Percentiles rank a stretch among this genome's conserved stretches.
Conservation (phyloP, 2,797 vertebrate genomes). For the Anisognathus igniventris region DNA sequence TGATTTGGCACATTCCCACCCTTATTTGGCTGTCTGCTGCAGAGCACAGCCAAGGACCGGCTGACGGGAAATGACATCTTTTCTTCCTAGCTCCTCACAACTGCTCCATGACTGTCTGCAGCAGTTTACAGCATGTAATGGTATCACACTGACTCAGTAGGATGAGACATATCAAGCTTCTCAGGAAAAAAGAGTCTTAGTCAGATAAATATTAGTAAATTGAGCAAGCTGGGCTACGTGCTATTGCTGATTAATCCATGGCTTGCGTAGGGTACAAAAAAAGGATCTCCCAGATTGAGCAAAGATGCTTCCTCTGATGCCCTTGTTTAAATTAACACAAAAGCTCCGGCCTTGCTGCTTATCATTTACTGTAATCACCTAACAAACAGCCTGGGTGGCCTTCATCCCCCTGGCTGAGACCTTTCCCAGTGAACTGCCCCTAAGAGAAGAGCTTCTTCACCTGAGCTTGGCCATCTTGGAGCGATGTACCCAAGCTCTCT, state of each 20-base stretch:
- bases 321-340: conserved; percentile 22
- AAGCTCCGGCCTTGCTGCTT: background rate
- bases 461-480: background rate
- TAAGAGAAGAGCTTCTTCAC: background rate
- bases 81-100: background rate
- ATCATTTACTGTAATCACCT: background rate
- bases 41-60: background rate
- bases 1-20: background rate
- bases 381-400: background rate
- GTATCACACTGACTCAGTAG: conserved; percentile 36
- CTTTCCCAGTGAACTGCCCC: background rate
- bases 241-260: conserved; percentile 46
- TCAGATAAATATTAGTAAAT: conserved; percentile 68
- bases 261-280: background rate
- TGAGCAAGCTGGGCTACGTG: background rate
- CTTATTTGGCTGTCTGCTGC: background rate
- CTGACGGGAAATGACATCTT: conserved; percentile 29
- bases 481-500: background rate
- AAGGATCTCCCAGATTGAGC: background rate
- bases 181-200: conserved; percentile 29
- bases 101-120: background rate
- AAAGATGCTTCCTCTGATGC: conserved; percentile 18
- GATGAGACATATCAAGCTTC: conserved; percentile 17
- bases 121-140: conserved; percentile 7
- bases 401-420: background rate